phyloP scores from a whole-genome alignment of 2,113 vertebrate species.

The Gallinago undulata region DNA sequence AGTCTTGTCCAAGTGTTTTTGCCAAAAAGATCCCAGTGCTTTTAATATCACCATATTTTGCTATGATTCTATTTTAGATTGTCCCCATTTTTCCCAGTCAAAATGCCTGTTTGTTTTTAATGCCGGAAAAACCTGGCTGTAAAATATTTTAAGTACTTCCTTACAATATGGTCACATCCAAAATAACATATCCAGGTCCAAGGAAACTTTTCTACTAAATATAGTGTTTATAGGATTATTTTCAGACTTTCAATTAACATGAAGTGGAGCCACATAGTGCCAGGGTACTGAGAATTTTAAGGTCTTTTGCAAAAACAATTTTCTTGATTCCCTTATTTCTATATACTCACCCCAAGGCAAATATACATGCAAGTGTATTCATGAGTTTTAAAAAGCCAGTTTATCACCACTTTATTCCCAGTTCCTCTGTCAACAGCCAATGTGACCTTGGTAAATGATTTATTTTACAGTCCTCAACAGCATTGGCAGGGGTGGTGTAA shows the following conservation, averaged over 20 bases:
- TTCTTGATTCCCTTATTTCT: neutral
- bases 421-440: neutral
- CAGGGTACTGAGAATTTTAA: neutral
- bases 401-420: neutral
- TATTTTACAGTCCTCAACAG: neutral
- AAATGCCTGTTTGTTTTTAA: neutral
- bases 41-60: neutral
- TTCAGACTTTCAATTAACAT: neutral
- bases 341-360: neutral
- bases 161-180: neutral
- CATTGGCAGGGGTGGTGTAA: neutral
- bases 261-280: neutral
- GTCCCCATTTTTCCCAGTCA: neutral
- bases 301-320: neutral
- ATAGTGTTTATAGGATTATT: neutral
- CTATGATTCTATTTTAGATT: neutral
- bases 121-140: neutral
- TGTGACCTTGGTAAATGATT: neutral
- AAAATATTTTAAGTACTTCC: slow-evolving; percentile 7
- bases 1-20: neutral
- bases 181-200: neutral
- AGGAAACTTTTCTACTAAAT: neutral
- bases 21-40: neutral
- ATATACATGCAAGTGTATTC: rapidly evolving
- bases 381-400: neutral